Conservation (phyloP, 1,140 invertebrate genomes). For the Chymomyza costata region DNA sequence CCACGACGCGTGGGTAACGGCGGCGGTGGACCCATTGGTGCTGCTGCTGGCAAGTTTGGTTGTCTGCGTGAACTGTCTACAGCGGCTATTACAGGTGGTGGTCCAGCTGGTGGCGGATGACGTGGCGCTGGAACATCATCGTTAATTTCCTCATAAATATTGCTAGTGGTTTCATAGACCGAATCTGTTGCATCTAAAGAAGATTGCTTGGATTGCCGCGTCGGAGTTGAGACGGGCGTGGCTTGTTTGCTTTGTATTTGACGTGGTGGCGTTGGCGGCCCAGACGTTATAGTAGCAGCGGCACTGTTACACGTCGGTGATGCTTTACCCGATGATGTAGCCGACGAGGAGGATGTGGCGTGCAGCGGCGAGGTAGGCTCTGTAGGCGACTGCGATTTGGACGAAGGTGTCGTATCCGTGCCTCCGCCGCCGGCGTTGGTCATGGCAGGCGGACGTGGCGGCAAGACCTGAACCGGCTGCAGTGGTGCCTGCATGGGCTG, state of each 20-base stretch:
- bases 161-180: conserved; percentile 51
- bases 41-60: conserved; percentile 68
- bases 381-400: conserved; percentile 66
- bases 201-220: conserved; percentile 45
- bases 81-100: conserved; percentile 31
- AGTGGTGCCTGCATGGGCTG: conserved; percentile 77
- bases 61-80: conserved; percentile 41
- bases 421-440: conserved; percentile 70
- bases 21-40: conserved; percentile 76
- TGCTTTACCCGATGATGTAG: conserved; percentile 53
- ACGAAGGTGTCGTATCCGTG: conserved; percentile 74
- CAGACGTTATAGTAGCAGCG: conserved; percentile 20
- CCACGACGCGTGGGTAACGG: conserved; percentile 80
- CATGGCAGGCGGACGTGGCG: conserved; percentile 67
- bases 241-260: conserved; percentile 57
- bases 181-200: conserved; percentile 29
- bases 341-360: conserved; percentile 38
- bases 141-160: conserved; percentile 68
- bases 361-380: conserved; percentile 43
- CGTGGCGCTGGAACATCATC: conserved; percentile 59
- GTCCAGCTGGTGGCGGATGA: conserved; percentile 54
- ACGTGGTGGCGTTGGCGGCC: conserved; percentile 63
- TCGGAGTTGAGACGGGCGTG: conserved; percentile 59
- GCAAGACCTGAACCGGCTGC: conserved; percentile 76
- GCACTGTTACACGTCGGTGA: conserved; percentile 35